A percentile compares a stretch with the other conserved stretches of the same genome.
These are phyloP conservation scores for Crossaster papposus DNA, from an alignment of 53 echinoderm and acorn worm genomes.

Conservation along the genomic window DNA sequence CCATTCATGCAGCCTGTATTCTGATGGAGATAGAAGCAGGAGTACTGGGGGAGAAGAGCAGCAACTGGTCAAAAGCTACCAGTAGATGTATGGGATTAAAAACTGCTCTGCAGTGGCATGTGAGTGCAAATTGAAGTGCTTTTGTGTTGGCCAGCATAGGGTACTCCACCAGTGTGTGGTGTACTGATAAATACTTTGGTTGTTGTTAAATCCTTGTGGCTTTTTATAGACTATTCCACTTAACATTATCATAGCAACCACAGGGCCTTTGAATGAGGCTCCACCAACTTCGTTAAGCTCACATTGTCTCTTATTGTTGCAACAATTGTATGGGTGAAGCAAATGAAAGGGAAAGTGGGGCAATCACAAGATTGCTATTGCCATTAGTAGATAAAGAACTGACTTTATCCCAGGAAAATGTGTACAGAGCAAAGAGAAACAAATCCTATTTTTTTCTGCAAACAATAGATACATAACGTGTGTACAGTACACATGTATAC, in stretches of 20 bases:
- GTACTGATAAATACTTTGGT: neutral
- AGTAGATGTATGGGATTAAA: conserved; percentile 9
- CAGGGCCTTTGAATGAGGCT: neutral
- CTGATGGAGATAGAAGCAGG: neutral
- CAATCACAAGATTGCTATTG: too few relatives aligned
- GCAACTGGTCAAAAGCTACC: neutral
- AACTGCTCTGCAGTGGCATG: neutral
- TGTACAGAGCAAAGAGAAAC: too few relatives aligned
- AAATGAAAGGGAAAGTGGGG: too few relatives aligned
- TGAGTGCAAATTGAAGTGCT: neutral
- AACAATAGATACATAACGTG: too few relatives aligned
- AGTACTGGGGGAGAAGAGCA: conserved; percentile 1
- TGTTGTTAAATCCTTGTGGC: neutral
- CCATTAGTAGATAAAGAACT: too few relatives aligned
- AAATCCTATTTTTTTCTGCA: too few relatives aligned
- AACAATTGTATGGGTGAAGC: neutral
- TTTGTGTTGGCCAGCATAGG: neutral
- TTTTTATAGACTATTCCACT: neutral
- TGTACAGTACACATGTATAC: too few relatives aligned
- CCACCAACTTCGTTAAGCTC: neutral
- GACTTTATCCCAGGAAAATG: too few relatives aligned
- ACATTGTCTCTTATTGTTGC: neutral
- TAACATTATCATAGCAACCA: neutral
- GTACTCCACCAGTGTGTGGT: neutral
- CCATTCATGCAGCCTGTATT: conserved; percentile 15